Percentiles rank a stretch among this genome's conserved stretches.
phyloP scores from a whole-genome alignment of 2,113 vertebrate genomes.

The Megalops atlanticus region DNA sequence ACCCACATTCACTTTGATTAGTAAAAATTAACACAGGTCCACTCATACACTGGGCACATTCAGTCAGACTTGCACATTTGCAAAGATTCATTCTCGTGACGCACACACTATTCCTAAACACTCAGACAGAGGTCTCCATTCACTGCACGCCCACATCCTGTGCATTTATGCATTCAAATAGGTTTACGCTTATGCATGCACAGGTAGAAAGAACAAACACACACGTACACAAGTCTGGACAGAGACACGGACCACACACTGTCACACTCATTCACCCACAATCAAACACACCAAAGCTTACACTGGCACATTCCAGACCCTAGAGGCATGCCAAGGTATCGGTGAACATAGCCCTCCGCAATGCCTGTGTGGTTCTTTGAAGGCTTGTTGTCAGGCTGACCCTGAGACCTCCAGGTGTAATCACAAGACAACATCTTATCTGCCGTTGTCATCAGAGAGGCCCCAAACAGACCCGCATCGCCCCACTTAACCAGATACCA shows the following conservation, averaged over 20 bases:
- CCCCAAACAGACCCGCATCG: constrained; percentile 17
- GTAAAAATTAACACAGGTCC: background rate
- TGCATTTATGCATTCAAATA: background rate
- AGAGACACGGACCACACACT: background rate
- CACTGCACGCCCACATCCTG: background rate
- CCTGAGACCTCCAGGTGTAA: background rate
- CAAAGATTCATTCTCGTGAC: background rate
- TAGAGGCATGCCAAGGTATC: background rate
- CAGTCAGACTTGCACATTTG: background rate
- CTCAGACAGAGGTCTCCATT: too few relatives aligned
- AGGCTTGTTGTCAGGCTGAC: background rate
- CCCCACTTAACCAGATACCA: constrained; percentile 7
- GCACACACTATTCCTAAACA: too few relatives aligned
- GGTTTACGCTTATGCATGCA: background rate
- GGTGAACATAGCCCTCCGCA: background rate
- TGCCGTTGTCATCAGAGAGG: constrained; percentile 25
- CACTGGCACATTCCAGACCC: background rate
- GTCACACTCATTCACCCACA: background rate
- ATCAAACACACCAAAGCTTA: background rate
- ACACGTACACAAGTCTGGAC: background rate
- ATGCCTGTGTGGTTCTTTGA: background rate
- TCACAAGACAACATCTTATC: constrained; percentile 17
- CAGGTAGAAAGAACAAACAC: background rate
- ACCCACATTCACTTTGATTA: background rate
- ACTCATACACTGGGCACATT: background rate